Percentiles rank a stretch among this genome's conserved stretches.
Evolutionary conservation across 2,113 vertebrate species (phyloP).

Genomic region (Calonectris borealis): DNA sequence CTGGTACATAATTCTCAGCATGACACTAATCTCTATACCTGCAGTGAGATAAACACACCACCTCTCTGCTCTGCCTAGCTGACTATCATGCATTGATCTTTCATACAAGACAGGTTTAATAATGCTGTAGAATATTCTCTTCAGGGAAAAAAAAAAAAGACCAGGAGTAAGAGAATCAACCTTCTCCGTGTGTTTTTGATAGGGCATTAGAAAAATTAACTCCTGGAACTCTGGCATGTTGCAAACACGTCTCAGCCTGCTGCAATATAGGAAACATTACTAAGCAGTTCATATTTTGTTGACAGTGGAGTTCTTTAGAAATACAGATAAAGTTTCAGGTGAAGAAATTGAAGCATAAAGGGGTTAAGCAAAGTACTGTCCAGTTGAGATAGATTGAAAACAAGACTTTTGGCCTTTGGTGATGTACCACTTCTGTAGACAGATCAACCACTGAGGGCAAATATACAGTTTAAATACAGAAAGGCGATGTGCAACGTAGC

Average conservation of each 20-base stretch:
- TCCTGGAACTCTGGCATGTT: not conserved
- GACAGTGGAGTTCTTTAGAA: not conserved
- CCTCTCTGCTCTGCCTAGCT: not conserved
- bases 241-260: not conserved
- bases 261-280: not conserved
- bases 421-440: not conserved
- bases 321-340: not conserved
- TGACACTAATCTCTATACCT: not conserved
- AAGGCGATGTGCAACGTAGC: not conserved
- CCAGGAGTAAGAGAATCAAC: not conserved
- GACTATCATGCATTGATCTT: not conserved
- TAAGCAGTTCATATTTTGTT: not conserved
- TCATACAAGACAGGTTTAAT: not conserved
- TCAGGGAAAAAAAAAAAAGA: too few species aligned
- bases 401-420: not conserved
- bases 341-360: not conserved
- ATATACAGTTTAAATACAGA: not conserved
- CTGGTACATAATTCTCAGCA: not conserved
- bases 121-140: not conserved
- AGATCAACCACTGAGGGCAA: not conserved
- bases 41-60: not conserved
- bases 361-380: not conserved
- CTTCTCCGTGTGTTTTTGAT: not conserved
- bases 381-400: not conserved
- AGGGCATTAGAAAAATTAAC: not conserved